Conservation (phyloP, 2,113 vertebrate species). For the Willisornis vidua region DNA sequence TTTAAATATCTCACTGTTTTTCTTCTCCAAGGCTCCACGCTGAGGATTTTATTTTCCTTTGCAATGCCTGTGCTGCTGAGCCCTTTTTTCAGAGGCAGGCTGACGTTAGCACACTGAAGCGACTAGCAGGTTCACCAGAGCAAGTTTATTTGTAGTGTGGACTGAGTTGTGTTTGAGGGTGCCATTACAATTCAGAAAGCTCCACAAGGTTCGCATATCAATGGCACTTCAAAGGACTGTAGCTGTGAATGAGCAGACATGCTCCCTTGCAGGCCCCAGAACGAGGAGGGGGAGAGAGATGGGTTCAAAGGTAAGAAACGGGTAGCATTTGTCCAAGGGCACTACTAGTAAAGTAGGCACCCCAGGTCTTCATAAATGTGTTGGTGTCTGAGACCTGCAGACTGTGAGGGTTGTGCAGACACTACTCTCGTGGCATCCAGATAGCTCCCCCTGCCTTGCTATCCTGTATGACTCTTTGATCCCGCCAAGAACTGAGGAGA, state of each 20-base stretch:
- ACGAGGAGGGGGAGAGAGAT: not conserved
- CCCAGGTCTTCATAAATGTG: not conserved
- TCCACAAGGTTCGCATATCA: slow-evolving; percentile 72
- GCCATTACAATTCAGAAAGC: slow-evolving; percentile 64
- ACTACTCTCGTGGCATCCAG: not conserved
- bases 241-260: slow-evolving; percentile 60
- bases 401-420: not conserved
- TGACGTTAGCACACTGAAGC: slow-evolving; percentile 61
- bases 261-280: slow-evolving; percentile 43
- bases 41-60: slow-evolving; percentile 84
- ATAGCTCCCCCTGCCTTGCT: not conserved
- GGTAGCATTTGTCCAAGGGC: slow-evolving; percentile 3
- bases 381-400: not conserved
- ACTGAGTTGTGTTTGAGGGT: slow-evolving; percentile 65
- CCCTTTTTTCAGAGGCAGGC: slow-evolving; percentile 70
- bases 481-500: not conserved
- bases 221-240: slow-evolving; percentile 76
- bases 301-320: slow-evolving; percentile 36
- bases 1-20: slow-evolving; percentile 84
- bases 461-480: not conserved
- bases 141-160: slow-evolving; percentile 83
- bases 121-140: slow-evolving; percentile 55
- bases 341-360: not conserved
- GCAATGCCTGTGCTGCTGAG: slow-evolving; percentile 66
- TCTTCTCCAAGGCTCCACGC: slow-evolving; percentile 75